These are phyloP conservation scores for Macrosteles quadrilineatus DNA, from an alignment of 1,140 invertebrate species.

Conservation along the genomic window DNA sequence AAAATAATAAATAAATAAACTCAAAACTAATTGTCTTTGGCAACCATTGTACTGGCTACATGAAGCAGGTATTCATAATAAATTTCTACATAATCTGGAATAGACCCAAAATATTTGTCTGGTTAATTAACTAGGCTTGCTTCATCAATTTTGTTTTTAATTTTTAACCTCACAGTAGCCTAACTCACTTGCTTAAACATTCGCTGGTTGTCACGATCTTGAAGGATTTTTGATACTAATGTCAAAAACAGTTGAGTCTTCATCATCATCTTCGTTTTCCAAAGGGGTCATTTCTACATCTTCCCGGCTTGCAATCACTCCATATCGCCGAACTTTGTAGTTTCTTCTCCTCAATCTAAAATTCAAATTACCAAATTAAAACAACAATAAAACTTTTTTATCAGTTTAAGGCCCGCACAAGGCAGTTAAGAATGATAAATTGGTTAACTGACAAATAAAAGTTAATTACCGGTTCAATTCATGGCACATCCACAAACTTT, in stretches of 20 bases:
- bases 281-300: conserved; percentile 61
- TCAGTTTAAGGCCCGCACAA: neutral
- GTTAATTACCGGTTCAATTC: neutral
- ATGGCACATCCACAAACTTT: neutral
- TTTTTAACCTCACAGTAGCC: too few relatives aligned
- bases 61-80: too few relatives aligned
- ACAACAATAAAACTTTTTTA: neutral
- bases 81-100: too few relatives aligned
- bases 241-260: conserved; percentile 59
- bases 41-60: too few relatives aligned
- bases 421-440: neutral
- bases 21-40: too few relatives aligned
- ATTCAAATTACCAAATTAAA: conserved; percentile 5
- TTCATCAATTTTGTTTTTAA: too few relatives aligned
- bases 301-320: conserved; percentile 55
- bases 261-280: conserved; percentile 59
- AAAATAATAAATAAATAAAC: too few relatives aligned
- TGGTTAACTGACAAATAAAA: neutral
- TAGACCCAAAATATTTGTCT: too few relatives aligned
- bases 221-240: conserved; percentile 37
- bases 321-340: conserved; percentile 55
- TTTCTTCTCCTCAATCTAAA: conserved; percentile 31
- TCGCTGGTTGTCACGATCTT: conserved; percentile 24
- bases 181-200: conserved; percentile 8
- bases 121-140: too few relatives aligned